phyloP scores from a whole-genome alignment of 2,888 invertebrate species.

The Dryadula phaetusa region DNA sequence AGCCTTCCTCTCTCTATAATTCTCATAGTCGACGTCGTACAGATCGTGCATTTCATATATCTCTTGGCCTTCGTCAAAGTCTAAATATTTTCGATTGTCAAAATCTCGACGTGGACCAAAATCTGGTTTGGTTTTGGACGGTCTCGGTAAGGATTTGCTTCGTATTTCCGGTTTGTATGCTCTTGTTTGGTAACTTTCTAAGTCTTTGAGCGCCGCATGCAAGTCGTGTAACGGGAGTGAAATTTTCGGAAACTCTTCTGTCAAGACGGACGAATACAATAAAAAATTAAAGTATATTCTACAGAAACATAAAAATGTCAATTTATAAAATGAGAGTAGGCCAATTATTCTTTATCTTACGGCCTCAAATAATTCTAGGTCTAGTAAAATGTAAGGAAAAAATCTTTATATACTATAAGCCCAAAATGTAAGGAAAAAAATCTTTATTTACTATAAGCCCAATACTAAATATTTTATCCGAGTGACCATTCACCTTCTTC shows the following conservation, averaged over 20 bases:
- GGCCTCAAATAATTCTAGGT: no score
- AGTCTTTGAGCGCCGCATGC: slow-evolving; percentile 73
- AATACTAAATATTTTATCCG: background rate
- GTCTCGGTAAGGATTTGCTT: slow-evolving; percentile 74
- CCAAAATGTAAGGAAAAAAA: no score
- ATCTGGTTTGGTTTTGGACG: slow-evolving; percentile 64
- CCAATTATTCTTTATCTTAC: no score
- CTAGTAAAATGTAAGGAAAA: no score
- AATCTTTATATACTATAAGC: no score
- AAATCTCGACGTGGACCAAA: slow-evolving; percentile 66
- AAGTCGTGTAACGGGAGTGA: slow-evolving; percentile 75
- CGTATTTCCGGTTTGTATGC: slow-evolving; percentile 61
- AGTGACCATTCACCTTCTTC: slow-evolving; percentile 56
- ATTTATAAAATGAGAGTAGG: no score
- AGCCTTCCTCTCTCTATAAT: slow-evolving; percentile 79
- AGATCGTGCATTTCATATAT: slow-evolving; percentile 75
- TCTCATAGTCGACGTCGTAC: slow-evolving; percentile 74
- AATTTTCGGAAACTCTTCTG: slow-evolving; percentile 77
- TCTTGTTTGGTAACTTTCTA: slow-evolving; percentile 71
- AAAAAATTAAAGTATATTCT: background rate
- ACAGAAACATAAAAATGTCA: no score
- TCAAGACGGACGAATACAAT: no score
- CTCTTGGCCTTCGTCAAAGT: slow-evolving; percentile 70
- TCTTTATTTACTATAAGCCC: no score
- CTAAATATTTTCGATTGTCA: slow-evolving; percentile 61